Percentiles rank a stretch among this genome's conserved stretches.
phyloP scores from a whole-genome alignment of 2,888 invertebrate species.

The Chironomus riparius region DNA sequence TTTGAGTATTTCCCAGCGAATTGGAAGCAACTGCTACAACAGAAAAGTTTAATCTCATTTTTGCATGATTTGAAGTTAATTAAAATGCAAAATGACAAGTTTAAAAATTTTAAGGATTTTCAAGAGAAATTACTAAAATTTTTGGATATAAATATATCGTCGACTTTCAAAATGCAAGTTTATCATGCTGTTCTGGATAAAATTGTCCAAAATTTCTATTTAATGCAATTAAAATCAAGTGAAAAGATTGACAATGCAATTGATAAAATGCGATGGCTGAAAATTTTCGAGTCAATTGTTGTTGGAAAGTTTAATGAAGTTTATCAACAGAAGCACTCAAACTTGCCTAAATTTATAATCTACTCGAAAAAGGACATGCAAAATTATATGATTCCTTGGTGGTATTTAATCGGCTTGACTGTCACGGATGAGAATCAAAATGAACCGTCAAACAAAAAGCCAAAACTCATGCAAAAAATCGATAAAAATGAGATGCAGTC shows the following conservation, averaged over 20 bases:
- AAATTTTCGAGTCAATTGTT: constrained; percentile 2
- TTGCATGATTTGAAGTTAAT: constrained; percentile 49
- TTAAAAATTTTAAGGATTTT: constrained; percentile 30
- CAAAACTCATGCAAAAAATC: not conserved
- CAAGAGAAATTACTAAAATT: constrained; percentile 33
- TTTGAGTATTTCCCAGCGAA: constrained; percentile 57
- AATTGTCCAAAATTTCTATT: not conserved
- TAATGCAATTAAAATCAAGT: constrained; percentile 29
- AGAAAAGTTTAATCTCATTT: constrained; percentile 44
- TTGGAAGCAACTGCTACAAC: constrained; percentile 48
- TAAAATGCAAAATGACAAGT: constrained; percentile 26
- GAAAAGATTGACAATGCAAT: constrained; percentile 34
- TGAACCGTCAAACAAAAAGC: not conserved
- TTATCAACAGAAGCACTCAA: not conserved
- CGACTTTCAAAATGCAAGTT: not conserved
- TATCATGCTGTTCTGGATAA: not conserved
- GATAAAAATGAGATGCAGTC: not conserved
- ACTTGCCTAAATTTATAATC: constrained; percentile 33
- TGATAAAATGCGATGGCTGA: constrained; percentile 30
- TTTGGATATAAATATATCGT: not conserved
- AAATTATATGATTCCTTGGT: constrained; percentile 35
- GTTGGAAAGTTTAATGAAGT: constrained; percentile 19
- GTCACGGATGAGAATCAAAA: not conserved
- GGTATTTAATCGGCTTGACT: constrained; percentile 31
- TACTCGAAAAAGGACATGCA: constrained; percentile 34